These are phyloP conservation scores for Luperina nickerlii DNA, from an alignment of 2,888 invertebrate species.

Conservation along the genomic window DNA sequence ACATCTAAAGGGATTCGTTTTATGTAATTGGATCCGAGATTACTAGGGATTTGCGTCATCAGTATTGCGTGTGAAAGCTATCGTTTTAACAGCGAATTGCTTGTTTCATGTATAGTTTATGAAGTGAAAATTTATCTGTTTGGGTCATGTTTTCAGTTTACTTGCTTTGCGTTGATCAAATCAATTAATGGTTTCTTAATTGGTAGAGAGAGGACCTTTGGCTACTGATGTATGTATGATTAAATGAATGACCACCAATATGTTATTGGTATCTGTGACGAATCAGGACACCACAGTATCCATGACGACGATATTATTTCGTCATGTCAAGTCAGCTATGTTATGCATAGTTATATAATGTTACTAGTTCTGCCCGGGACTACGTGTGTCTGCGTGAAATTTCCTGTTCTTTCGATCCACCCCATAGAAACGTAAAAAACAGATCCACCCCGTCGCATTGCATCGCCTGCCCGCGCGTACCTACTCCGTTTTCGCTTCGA, in stretches of 20 bases:
- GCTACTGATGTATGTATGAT: background rate
- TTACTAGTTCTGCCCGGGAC: too few species aligned
- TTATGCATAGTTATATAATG: too few species aligned
- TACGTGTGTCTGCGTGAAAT: too few species aligned
- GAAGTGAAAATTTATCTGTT: constrained; percentile 28
- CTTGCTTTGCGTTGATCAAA: constrained; percentile 1
- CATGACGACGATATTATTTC: background rate
- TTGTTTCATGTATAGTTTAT: constrained; percentile 41
- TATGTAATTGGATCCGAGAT: constrained; percentile 70
- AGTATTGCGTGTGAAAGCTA: constrained; percentile 55
- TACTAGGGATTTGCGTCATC: constrained; percentile 65
- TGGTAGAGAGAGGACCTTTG: background rate
- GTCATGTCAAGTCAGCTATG: background rate
- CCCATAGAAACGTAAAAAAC: too few species aligned
- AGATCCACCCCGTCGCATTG: too few species aligned
- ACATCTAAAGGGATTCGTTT: constrained; percentile 68
- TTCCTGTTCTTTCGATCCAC: too few species aligned
- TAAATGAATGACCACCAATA: background rate
- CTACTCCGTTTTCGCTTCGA: too few species aligned
- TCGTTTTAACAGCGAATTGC: constrained; percentile 47
- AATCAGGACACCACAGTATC: too few species aligned
- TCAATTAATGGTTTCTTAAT: constrained; percentile 7
- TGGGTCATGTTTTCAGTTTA: constrained; percentile 24
- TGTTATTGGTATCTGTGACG: background rate
- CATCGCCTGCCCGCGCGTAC: too few species aligned